Percentiles rank a stretch among this genome's conserved stretches.
Conservation (phyloP, 1,140 invertebrate species). For the Whitmania pigra region DNA sequence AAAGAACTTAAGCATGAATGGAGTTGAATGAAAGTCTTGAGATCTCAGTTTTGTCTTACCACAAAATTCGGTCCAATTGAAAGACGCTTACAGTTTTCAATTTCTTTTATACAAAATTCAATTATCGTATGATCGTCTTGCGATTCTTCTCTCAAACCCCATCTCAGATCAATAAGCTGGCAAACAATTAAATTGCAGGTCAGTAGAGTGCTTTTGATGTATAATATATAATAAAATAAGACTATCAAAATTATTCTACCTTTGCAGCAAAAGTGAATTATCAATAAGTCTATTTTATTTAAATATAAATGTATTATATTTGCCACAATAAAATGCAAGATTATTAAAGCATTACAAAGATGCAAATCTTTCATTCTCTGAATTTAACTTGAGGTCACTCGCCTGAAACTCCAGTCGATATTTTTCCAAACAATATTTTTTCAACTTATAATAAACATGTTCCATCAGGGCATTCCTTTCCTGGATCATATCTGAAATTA, state of each 20-base stretch:
- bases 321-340: not conserved
- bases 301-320: too few species aligned
- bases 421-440: constrained; percentile 90
- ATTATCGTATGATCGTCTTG: constrained; percentile 22
- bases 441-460: constrained; percentile 88
- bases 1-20: too few species aligned
- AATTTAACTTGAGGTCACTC: not conserved
- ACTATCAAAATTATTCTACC: not conserved
- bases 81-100: constrained; percentile 22
- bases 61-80: constrained; percentile 25
- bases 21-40: not conserved
- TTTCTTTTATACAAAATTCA: constrained; percentile 23
- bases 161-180: constrained; percentile 26
- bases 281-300: not conserved
- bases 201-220: not conserved
- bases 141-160: constrained; percentile 26
- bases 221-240: too few species aligned
- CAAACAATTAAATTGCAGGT: not conserved
- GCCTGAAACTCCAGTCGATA: constrained; percentile 96
- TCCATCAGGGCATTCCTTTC: constrained; percentile 97
- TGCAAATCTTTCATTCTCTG: not conserved
- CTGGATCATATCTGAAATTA: constrained; percentile 76
- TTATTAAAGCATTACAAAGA: not conserved
- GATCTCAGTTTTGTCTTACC: constrained; percentile 15
- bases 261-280: not conserved